These are phyloP conservation scores for Pseudocheirus occidentalis DNA, from an alignment of 2,797 vertebrate species.

Conservation along the genomic window DNA sequence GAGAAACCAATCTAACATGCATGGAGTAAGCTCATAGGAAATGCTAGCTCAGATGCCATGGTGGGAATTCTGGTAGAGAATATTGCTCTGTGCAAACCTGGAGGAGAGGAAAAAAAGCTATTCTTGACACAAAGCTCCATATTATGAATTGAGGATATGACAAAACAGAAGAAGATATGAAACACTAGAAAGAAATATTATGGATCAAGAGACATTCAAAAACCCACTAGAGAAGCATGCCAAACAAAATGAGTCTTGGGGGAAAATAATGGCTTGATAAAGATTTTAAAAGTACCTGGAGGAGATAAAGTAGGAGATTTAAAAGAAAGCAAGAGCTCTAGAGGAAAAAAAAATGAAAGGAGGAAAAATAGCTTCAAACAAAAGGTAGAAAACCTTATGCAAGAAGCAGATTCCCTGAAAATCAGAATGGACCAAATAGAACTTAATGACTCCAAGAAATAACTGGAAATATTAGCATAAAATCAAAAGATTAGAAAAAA, in stretches of 20 bases:
- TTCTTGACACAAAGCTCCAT: background rate
- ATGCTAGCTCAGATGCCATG: background rate
- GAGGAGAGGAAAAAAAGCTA: background rate
- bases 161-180: background rate
- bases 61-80: background rate
- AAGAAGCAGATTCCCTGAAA: background rate
- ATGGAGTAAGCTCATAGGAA: background rate
- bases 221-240: background rate
- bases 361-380: background rate
- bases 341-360: background rate
- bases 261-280: background rate
- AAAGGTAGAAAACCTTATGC: background rate
- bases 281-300: background rate
- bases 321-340: background rate
- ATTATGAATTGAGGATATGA: background rate
- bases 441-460: background rate
- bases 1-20: background rate
- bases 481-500: background rate
- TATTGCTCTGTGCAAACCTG: background rate
- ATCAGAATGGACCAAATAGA: background rate
- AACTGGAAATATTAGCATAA: background rate
- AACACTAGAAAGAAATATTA: background rate
- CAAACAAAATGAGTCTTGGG: background rate
- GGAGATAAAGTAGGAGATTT: background rate
- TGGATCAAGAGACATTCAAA: background rate